Evolutionary conservation across 2,113 vertebrate genomes (phyloP).

Genomic region (Oryzias woworae): DNA sequence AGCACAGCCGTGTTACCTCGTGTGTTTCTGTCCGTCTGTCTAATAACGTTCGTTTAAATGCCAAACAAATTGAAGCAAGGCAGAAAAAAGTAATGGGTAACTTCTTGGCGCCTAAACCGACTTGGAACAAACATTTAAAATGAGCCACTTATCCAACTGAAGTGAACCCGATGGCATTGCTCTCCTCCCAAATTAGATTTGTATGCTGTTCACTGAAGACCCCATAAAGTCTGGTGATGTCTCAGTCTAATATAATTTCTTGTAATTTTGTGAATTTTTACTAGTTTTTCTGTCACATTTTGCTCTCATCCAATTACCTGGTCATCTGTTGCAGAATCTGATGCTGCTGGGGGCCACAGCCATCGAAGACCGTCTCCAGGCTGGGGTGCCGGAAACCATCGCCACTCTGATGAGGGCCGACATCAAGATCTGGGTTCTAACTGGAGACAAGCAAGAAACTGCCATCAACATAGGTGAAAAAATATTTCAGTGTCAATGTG

Average conservation of each 20-base stretch:
- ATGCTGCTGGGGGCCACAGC: conserved; percentile 93
- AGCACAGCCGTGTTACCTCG: conserved; percentile 73
- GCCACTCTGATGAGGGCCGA: conserved; percentile 90
- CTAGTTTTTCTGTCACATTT: background rate
- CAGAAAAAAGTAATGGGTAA: conserved; percentile 29
- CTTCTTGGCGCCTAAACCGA: conserved; percentile 45
- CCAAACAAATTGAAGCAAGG: conserved; percentile 64
- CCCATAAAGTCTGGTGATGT: conserved; percentile 10
- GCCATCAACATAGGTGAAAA: conserved; percentile 93
- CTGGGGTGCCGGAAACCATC: conserved; percentile 95
- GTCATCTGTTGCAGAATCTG: conserved; percentile 80
- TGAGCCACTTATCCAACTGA: conserved; percentile 18
- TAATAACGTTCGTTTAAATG: conserved; percentile 69
- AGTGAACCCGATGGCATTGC: conserved; percentile 23
- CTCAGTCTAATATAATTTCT: conserved; percentile 24
- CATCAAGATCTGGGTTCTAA: conserved; percentile 97
- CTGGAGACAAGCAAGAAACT: conserved; percentile 96
- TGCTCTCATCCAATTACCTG: background rate
- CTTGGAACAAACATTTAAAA: conserved; percentile 31
- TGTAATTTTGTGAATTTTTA: conserved; percentile 1
- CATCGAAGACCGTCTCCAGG: conserved; percentile 95
- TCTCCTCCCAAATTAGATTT: conserved; percentile 39
- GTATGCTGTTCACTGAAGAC: conserved; percentile 33
- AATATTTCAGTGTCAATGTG: background rate
- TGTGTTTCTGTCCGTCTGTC: conserved; percentile 55